Percentiles rank a stretch among this genome's conserved stretches.
Evolutionary conservation across 1,140 invertebrate species (phyloP).

Genomic region (Pissodes strobi): DNA sequence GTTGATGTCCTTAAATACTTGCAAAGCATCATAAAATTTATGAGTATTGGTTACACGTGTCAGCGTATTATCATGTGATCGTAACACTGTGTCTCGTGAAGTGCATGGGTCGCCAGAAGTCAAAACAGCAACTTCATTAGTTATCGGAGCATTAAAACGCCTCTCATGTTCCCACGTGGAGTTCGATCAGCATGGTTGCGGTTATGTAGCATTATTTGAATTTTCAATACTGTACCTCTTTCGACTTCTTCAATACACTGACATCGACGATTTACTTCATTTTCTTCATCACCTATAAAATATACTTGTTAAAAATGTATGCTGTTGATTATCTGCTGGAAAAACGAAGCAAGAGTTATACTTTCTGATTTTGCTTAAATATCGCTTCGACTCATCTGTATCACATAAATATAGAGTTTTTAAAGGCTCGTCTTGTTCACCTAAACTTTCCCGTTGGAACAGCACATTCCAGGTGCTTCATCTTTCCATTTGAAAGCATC

Average conservation of each 20-base stretch:
- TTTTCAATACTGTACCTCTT: conserved; percentile 2
- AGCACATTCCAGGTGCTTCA: conserved; percentile 49
- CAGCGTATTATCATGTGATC: conserved; percentile 1
- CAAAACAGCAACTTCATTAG: conserved; percentile 57
- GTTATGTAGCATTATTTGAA: too few relatives aligned
- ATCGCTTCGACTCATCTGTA: conserved; percentile 50
- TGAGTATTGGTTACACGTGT: conserved; percentile 55
- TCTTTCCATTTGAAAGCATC: conserved; percentile 51
- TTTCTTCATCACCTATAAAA: conserved; percentile 49
- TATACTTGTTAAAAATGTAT: conserved; percentile 56
- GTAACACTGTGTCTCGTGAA: conserved; percentile 35
- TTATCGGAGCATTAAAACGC: conserved; percentile 56
- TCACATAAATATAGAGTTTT: conserved; percentile 30
- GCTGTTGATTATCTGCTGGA: conserved; percentile 38
- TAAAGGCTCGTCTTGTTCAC: conserved; percentile 26
- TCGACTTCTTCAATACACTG: conserved; percentile 2
- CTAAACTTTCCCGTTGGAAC: conserved; percentile 37
- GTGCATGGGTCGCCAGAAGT: conserved; percentile 38
- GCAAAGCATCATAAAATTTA: conserved; percentile 57
- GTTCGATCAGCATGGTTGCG: conserved; percentile 18
- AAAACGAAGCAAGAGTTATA: conserved; percentile 54
- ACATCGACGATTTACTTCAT: conserved; percentile 25
- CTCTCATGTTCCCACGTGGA: conserved; percentile 55
- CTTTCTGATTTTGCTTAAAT: conserved; percentile 52
- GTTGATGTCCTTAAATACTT: conserved; percentile 32